A percentile compares a stretch with the other conserved stretches of the same genome.
Conservation (phyloP, 1,140 invertebrate genomes). For the Heliconius hermathena region DNA sequence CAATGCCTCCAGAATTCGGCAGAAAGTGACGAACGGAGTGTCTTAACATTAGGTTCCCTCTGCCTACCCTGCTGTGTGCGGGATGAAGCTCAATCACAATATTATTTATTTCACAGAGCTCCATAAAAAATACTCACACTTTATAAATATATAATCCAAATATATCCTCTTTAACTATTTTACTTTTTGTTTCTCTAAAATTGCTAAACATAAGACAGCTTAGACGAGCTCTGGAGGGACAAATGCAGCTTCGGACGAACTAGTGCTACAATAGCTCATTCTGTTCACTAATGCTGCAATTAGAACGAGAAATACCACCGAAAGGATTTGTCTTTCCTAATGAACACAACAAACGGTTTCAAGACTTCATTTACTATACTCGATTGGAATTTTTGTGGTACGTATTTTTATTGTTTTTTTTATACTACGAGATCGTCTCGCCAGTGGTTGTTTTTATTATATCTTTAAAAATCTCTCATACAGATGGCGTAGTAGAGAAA, state of each 20-base stretch:
- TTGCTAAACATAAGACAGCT: conserved; percentile 68
- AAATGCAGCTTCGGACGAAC: conserved; percentile 39
- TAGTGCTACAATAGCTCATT: conserved; percentile 64
- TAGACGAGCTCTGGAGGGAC: conserved; percentile 41
- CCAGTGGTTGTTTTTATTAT: too few relatives aligned
- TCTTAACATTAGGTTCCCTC: too few relatives aligned
- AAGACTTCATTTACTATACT: conserved; percentile 14
- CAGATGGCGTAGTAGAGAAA: too few relatives aligned
- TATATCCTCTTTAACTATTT: background rate
- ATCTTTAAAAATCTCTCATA: too few relatives aligned
- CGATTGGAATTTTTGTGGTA: background rate
- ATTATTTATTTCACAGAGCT: too few relatives aligned
- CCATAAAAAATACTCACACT: too few relatives aligned
- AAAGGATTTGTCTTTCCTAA: conserved; percentile 70
- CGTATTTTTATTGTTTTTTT: too few relatives aligned
- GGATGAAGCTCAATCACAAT: too few relatives aligned
- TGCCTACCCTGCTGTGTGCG: too few relatives aligned
- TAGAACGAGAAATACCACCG: conserved; percentile 68
- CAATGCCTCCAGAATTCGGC: too few relatives aligned
- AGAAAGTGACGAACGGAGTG: too few relatives aligned
- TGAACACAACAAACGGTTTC: conserved; percentile 32
- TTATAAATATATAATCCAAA: background rate
- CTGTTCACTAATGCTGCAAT: conserved; percentile 69
- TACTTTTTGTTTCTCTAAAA: conserved; percentile 48
- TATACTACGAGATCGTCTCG: too few relatives aligned